A percentile compares a stretch with the other conserved stretches of the same genome.
Evolutionary conservation across 2,113 vertebrate genomes (phyloP).

Genomic region (Romanogobio albipinnatus): DNA sequence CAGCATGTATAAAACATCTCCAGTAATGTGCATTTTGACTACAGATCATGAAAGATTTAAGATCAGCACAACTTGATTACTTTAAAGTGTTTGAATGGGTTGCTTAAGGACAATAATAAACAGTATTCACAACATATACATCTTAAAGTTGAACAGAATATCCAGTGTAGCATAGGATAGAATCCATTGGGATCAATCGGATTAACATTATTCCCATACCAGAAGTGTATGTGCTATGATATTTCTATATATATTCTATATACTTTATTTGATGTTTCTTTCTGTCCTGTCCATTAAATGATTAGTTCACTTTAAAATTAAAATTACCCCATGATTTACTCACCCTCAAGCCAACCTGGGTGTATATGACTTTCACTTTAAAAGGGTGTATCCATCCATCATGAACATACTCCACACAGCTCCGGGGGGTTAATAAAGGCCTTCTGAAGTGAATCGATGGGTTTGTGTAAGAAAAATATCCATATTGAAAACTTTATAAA

Average conservation of each 20-base stretch:
- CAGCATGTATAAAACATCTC: background rate
- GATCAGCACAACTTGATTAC: background rate
- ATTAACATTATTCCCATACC: background rate
- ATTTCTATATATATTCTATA: background rate
- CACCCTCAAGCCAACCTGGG: no score
- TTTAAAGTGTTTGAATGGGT: slow-evolving; percentile 5
- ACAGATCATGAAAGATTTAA: background rate
- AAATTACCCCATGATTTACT: no score
- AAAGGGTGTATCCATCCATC: no score
- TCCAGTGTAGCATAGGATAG: background rate
- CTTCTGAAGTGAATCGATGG: no score
- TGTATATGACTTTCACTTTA: no score
- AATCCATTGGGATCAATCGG: background rate
- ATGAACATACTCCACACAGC: no score
- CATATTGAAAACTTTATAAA: no score
- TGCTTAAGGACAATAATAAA: background rate
- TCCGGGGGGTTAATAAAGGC: no score
- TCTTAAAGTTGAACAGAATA: background rate
- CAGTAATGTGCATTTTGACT: background rate
- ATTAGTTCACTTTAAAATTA: no score
- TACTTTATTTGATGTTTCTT: no score
- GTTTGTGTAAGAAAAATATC: no score
- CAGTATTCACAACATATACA: background rate
- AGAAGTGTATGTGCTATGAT: background rate
- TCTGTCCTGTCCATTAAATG: background rate